Conservation (phyloP, 2,113 vertebrate genomes). For the Todiramphus saurophagus region DNA sequence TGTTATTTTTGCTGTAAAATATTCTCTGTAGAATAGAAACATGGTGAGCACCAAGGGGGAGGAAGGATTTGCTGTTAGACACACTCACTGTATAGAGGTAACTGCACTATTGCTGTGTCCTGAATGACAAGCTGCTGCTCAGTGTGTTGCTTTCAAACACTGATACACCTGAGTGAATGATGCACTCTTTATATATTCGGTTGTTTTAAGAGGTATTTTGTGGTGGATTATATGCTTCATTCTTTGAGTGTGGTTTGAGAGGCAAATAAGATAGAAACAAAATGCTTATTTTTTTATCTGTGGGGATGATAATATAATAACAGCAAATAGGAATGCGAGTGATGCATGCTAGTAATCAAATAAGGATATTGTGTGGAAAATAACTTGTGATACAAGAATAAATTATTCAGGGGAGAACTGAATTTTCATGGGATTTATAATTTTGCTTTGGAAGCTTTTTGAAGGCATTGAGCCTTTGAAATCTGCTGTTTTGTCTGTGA, state of each 20-base stretch:
- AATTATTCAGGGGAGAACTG: conserved; percentile 12
- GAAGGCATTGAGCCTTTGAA: neutral
- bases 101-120: neutral
- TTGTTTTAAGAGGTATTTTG: conserved; percentile 2
- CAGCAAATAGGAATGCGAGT: neutral
- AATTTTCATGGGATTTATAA: conserved; percentile 24
- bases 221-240: neutral
- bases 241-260: neutral
- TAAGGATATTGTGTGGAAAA: neutral
- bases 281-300: neutral
- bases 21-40: neutral
- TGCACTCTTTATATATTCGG: neutral
- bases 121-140: neutral
- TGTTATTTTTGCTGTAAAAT: neutral
- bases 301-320: neutral
- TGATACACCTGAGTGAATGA: neutral
- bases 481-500: conserved; percentile 31
- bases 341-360: neutral
- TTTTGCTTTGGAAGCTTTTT: conserved; percentile 41
- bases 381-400: neutral
- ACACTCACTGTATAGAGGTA: neutral
- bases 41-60: neutral
- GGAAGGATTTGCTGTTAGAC: neutral
- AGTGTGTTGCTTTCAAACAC: neutral
- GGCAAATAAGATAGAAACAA: neutral